Base-by-base conservation (phyloP, 2,113 vertebrate genomes). In the Cottus gobio region DNA sequence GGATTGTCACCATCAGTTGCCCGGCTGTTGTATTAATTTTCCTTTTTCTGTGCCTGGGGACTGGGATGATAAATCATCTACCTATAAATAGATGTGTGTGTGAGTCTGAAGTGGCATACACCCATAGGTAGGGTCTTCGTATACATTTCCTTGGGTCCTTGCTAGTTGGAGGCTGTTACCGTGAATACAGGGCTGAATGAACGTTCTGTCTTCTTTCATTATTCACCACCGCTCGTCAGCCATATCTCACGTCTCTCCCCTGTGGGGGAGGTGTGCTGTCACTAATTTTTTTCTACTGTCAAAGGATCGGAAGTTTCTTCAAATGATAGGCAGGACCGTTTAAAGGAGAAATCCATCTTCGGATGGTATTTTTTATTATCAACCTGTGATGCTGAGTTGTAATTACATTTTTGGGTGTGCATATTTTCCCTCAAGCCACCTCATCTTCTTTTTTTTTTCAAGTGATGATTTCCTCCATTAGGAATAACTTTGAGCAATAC, bases 21-120 rank as follows among this genome's bases (percentile, higher is more conserved):
- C 79, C 68, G 61, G 83, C 69, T 83, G 86, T 90, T 83, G 85
- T 93, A 92, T 94, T 95, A 89, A 94, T 94, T 91, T 94, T 92
- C 85, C 80, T 83, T 82, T 77, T 36, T 71, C 75, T 87, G 85
- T 79, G 65, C 83, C 71, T 67, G 42, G 86, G 85, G 92, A 87
- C 68, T 2, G 20, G 77, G 72, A 86, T 89, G 92, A 93, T 84
- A 94, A 89, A 91, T 85, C 71, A 69, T 70, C 77, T 54, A 44
- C 50, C 90, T 93, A 91, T 87, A 89, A 94, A 92, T 91, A 93
- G 79, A 79, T 37, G 70, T 82, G 56, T 56, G 62, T 42, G 75
- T 71, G 79, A 22, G 31, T 80, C 36, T 42, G 78, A 67, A 18
- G 36, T 57, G 69, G 62, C 71, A 56, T 36, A 57, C 71, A 85